Base-by-base conservation (phyloP, 2,113 vertebrate genomes). In the Pluvialis apricaria region DNA sequence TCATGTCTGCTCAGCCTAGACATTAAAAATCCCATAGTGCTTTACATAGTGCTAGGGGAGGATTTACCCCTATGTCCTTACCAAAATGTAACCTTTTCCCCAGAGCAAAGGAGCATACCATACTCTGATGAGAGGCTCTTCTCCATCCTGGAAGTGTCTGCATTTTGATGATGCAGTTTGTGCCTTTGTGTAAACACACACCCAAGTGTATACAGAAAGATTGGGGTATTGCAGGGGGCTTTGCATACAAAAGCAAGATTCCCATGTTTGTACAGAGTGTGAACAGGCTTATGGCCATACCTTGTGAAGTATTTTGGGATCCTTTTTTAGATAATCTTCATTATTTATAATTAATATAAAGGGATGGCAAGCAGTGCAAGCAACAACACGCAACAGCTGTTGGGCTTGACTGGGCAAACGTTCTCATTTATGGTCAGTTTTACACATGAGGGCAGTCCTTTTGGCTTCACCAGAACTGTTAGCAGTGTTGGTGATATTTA, bases 1-100 rank as follows among this genome's bases (percentile, higher is more conserved):
- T 96, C 92, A 88, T 93, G 68, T 94, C 92, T 95, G 61, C 80
- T 96, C 40, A 79, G 60, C 60, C 31, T 92, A 81, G 79, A 87
- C 66, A 9, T 93, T 92, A 92, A 93, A 81, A 65, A 81, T 94
- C 34, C 75, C 0, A 0, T n/a, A 21, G 49, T 88, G 42, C 45
- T 92, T 66, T 93, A 60, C 40, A 15, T 58, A 31, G n/a, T n/a
- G n/a, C 24, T 22, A 80, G 34, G 14, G 34, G 17, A 94, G 62
- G 36, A 79, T 91, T 87, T 91, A 57, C 28, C 52, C 36, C 61
- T 16, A 32, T 49, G 42, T 57, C 54, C 57, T 89, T 54, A 81
- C 47, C 54, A 79, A 92, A 92, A 73, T 11, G 42, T 73, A 87
- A 85, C 29, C 65, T 93, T 79, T 82, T 77, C 45, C 25, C 17